These are phyloP conservation scores for Rhinolophus ferrumequinum DNA, from an alignment of 2,113 vertebrate species.

Conservation along the genomic window DNA sequence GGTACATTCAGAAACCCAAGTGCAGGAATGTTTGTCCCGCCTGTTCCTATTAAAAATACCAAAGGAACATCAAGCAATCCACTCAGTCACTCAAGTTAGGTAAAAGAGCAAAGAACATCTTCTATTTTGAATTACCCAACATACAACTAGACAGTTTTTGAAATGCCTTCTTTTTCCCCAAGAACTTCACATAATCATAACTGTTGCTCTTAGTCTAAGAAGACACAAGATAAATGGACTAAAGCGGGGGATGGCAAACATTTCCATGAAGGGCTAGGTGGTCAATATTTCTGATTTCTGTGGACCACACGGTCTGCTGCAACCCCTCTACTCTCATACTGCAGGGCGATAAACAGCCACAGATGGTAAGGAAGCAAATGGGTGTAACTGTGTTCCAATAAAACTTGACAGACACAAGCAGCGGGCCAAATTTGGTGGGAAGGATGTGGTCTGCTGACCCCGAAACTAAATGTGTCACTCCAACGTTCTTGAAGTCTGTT, in stretches of 20 bases:
- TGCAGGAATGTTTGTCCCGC: neutral
- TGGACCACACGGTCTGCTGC: neutral
- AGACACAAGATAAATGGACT: neutral
- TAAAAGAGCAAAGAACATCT: neutral
- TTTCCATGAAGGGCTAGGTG: neutral
- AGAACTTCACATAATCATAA: constrained; percentile 5
- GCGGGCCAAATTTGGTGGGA: neutral
- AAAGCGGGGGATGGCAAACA: neutral
- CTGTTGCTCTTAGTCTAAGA: neutral
- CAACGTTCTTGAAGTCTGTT: neutral
- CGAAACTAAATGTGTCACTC: neutral
- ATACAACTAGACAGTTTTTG: neutral
- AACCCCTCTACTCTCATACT: neutral
- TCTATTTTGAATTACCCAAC: neutral
- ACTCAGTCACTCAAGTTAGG: neutral
- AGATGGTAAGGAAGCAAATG: neutral
- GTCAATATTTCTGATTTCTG: neutral
- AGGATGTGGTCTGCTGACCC: neutral
- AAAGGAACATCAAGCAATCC: neutral
- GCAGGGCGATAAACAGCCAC: neutral
- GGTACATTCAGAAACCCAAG: neutral
- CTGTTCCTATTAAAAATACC: neutral
- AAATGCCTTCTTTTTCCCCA: neutral
- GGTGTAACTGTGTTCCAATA: neutral
- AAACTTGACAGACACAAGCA: constrained; percentile 21